phyloP scores from a whole-genome alignment of 2,888 invertebrate genomes.

The Drosophila mayaguana region DNA sequence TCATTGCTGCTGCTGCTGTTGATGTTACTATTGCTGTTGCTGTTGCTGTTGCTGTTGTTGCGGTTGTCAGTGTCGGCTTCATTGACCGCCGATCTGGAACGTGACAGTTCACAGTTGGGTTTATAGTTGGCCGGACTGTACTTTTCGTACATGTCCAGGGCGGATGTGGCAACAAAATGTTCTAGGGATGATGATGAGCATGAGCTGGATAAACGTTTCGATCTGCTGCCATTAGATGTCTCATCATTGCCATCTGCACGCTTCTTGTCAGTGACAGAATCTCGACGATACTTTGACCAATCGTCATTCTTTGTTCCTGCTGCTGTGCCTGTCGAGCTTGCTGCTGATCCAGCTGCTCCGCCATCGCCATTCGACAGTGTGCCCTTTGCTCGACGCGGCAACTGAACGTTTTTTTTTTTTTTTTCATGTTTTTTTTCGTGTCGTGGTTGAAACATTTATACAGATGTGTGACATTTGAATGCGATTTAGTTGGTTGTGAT shows the following conservation, averaged over 20 bases:
- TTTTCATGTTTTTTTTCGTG: constrained; percentile 46
- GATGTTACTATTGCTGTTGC: constrained; percentile 12
- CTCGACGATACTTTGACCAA: constrained; percentile 47
- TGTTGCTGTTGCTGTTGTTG: constrained; percentile 35
- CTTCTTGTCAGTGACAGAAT: constrained; percentile 51
- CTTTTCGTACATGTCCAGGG: constrained; percentile 90
- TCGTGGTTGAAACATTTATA: constrained; percentile 55
- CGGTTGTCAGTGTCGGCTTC: constrained; percentile 48
- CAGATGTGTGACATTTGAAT: constrained; percentile 49
- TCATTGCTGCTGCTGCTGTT: constrained; percentile 28
- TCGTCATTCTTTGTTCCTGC: constrained; percentile 55
- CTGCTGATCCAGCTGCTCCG: constrained; percentile 21
- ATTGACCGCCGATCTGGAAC: constrained; percentile 85
- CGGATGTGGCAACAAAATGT: constrained; percentile 87
- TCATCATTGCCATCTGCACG: constrained; percentile 40
- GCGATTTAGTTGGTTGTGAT: constrained; percentile 46
- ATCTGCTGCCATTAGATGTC: constrained; percentile 48
- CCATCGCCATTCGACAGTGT: constrained; percentile 39
- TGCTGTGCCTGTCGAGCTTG: constrained; percentile 26
- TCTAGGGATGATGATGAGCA: constrained; percentile 86
- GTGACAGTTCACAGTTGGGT: constrained; percentile 86
- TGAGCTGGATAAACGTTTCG: constrained; percentile 82
- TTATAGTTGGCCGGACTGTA: constrained; percentile 92
- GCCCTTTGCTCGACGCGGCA: constrained; percentile 65
- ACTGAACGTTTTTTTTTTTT: constrained; percentile 47